phyloP scores from a whole-genome alignment of 2,797 vertebrate genomes.

The Selene dorsalis region DNA sequence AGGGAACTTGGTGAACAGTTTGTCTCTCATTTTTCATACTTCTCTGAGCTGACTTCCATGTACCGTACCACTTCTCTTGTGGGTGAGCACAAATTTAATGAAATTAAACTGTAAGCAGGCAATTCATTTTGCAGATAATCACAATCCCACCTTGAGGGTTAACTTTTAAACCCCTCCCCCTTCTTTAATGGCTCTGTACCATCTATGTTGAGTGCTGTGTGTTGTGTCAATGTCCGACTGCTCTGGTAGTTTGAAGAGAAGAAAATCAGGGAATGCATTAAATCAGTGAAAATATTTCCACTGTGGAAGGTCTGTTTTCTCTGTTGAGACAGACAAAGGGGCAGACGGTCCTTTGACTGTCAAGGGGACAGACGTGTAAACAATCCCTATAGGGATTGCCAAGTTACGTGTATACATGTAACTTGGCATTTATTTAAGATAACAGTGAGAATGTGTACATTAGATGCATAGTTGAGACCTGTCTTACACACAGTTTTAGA shows the following conservation, averaged over 20 bases:
- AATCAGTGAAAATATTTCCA: neutral
- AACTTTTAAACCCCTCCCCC: slow-evolving; percentile 33
- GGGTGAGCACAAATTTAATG: slow-evolving; percentile 41
- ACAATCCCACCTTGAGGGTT: slow-evolving; percentile 45
- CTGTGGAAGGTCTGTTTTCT: neutral
- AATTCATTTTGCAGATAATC: slow-evolving; percentile 43
- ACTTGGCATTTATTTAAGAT: neutral
- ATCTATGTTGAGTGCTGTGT: neutral
- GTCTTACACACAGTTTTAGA: neutral
- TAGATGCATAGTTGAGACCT: neutral
- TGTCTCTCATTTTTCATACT: slow-evolving; percentile 50
- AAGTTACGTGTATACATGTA: no score
- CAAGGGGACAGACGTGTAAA: neutral
- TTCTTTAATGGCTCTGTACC: slow-evolving; percentile 33
- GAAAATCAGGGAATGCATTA: neutral
- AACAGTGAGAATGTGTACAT: neutral
- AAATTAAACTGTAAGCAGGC: slow-evolving; percentile 24
- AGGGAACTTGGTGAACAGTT: slow-evolving; percentile 42
- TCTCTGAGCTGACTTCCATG: slow-evolving; percentile 17
- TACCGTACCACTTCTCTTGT: slow-evolving; percentile 12
- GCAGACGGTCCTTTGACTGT: neutral
- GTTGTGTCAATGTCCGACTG: slow-evolving; percentile 1
- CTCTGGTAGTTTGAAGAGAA: slow-evolving; percentile 6
- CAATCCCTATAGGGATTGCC: no score
- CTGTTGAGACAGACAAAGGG: neutral